Evolutionary conservation across 2,113 vertebrate genomes (phyloP).

Genomic region (Nyctibius bracteatus): DNA sequence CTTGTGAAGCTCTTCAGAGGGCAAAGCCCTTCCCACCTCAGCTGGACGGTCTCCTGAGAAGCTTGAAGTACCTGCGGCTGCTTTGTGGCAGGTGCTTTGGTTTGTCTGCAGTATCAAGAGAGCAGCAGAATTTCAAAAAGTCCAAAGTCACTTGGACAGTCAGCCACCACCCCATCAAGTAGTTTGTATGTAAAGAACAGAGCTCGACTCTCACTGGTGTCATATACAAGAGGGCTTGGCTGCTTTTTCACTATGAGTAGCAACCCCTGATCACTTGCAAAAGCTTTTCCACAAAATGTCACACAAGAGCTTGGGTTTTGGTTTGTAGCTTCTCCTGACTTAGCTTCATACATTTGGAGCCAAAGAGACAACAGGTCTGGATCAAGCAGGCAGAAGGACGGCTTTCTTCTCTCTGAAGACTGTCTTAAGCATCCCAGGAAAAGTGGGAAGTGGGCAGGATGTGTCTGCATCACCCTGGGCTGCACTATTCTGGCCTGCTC

Average conservation of each 20-base stretch:
- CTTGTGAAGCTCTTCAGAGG: neutral
- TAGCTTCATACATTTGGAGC: neutral
- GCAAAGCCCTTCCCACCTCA: neutral
- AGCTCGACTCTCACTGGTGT: neutral
- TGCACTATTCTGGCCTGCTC: neutral
- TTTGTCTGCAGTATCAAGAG: neutral
- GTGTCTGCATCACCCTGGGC: neutral
- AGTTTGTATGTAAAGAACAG: neutral
- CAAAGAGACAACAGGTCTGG: neutral
- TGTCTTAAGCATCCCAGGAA: neutral
- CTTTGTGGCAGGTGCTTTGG: neutral
- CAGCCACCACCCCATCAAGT: neutral
- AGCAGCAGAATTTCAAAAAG: neutral
- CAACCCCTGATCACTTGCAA: neutral
- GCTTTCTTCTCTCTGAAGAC: neutral
- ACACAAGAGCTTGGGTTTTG: neutral
- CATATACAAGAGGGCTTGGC: neutral
- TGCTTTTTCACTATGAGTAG: neutral
- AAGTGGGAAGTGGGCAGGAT: neutral
- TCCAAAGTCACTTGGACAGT: neutral
- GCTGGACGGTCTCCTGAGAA: neutral
- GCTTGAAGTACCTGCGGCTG: neutral
- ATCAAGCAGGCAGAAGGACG: neutral
- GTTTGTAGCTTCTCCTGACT: neutral
- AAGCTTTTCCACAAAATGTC: too few relatives aligned